Conservation (phyloP, 2,797 vertebrate genomes). For the Austrolebias charrua region DNA sequence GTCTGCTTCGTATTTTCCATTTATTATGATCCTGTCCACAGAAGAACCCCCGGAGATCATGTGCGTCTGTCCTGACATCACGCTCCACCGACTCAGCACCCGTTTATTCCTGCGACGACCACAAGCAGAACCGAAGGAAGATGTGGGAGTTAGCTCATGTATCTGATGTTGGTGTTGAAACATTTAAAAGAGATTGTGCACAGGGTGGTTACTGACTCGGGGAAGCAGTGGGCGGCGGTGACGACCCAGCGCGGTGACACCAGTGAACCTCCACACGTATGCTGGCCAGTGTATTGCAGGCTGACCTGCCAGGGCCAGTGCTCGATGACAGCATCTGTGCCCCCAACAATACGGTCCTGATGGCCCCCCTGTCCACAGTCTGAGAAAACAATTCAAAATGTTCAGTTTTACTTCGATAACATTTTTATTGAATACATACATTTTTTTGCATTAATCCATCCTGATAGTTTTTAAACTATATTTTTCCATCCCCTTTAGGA, state of each 20-base stretch:
- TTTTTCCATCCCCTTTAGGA: not conserved
- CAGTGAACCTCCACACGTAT: constrained; percentile 89
- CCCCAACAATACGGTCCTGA: constrained; percentile 84
- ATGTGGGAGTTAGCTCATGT: not conserved
- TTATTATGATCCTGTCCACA: constrained; percentile 84
- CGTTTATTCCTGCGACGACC: constrained; percentile 53
- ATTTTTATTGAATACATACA: not conserved
- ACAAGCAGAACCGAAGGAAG: not conserved
- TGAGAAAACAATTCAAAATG: constrained; percentile 29
- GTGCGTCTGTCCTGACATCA: constrained; percentile 75
- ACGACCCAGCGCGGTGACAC: constrained; percentile 83
- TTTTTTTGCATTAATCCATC: not conserved
- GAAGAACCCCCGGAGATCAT: constrained; percentile 63
- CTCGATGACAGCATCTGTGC: constrained; percentile 75
- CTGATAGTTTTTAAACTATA: not conserved
- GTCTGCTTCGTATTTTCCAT: constrained; percentile 34
- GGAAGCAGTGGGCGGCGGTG: constrained; percentile 91
- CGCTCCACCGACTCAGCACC: constrained; percentile 80
- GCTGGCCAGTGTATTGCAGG: constrained; percentile 81
- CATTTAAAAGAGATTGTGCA: constrained; percentile 39
- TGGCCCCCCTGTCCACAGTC: constrained; percentile 78
- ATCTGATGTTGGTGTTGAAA: not conserved
- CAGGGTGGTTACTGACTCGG: constrained; percentile 72
- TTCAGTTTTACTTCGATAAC: not conserved
- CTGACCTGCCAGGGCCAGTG: constrained; percentile 94